Percentiles rank a stretch among this genome's conserved stretches.
Evolutionary conservation across 2,888 invertebrate species (phyloP).

Genomic region (Himalopsyche japonica): DNA sequence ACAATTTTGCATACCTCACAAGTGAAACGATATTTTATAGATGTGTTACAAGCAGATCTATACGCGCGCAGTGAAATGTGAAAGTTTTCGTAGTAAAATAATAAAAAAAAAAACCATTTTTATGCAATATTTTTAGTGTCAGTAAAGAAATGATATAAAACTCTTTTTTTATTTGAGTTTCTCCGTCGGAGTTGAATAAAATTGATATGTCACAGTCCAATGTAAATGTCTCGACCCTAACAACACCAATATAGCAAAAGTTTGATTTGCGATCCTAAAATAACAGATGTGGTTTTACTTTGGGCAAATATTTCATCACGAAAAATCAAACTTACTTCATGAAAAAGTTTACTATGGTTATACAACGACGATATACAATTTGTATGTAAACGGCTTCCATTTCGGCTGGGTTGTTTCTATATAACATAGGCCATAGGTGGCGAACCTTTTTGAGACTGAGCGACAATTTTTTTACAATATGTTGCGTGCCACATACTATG

Average conservation of each 20-base stretch:
- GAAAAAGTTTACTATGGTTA: not conserved
- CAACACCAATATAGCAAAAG: constrained; percentile 6
- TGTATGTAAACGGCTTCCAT: not conserved
- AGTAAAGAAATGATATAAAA: not conserved
- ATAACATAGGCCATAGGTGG: too few species aligned
- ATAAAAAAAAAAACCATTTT: not conserved
- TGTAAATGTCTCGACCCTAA: not conserved
- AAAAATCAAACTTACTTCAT: not conserved
- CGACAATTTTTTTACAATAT: too few species aligned
- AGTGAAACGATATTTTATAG: too few species aligned
- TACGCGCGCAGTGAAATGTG: too few species aligned
- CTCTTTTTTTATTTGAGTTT: constrained; percentile 41
- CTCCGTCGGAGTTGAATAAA: constrained; percentile 13
- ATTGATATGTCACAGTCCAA: constrained; percentile 13
- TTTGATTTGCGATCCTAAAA: constrained; percentile 18
- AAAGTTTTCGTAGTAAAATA: not conserved
- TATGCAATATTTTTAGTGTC: not conserved
- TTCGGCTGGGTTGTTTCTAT: too few species aligned
- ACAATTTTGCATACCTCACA: too few species aligned
- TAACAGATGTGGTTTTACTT: constrained; percentile 12
- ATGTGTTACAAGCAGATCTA: too few species aligned
- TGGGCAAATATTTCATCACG: not conserved
- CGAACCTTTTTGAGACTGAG: too few species aligned
- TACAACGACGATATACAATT: not conserved
- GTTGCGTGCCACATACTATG: too few species aligned